phyloP scores from a whole-genome alignment of 2,888 invertebrate genomes.

The Penaeus monodon region DNA sequence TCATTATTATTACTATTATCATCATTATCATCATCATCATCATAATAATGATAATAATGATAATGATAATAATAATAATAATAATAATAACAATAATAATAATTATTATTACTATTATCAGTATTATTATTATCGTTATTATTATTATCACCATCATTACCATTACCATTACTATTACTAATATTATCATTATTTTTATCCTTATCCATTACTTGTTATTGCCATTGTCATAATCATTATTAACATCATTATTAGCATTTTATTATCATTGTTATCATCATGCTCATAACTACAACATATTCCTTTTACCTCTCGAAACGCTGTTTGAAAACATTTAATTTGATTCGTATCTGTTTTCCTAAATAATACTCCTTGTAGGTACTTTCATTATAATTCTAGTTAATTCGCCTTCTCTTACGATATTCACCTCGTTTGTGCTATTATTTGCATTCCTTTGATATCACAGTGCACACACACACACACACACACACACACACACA shows the following conservation, averaged over 20 bases:
- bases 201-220: background rate
- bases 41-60: background rate
- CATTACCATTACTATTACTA: background rate
- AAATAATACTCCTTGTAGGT: too few species aligned
- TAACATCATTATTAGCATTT: background rate
- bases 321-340: too few species aligned
- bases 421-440: too few species aligned
- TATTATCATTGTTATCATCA: background rate
- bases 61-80: slow-evolving; percentile 6
- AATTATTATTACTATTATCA: background rate
- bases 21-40: too few species aligned
- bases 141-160: background rate
- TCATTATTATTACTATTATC: too few species aligned
- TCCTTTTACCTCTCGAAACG: too few species aligned
- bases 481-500: too few species aligned
- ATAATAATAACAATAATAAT: background rate
- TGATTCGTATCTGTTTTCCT: too few species aligned
- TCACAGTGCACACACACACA: too few species aligned
- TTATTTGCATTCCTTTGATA: too few species aligned
- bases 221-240: background rate
- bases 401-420: too few species aligned
- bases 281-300: background rate
- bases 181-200: background rate
- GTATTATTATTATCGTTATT: background rate
- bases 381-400: too few species aligned